Evolutionary conservation across 1,140 invertebrate species (phyloP).

Genomic region (Drosophila pruinosa): DNA sequence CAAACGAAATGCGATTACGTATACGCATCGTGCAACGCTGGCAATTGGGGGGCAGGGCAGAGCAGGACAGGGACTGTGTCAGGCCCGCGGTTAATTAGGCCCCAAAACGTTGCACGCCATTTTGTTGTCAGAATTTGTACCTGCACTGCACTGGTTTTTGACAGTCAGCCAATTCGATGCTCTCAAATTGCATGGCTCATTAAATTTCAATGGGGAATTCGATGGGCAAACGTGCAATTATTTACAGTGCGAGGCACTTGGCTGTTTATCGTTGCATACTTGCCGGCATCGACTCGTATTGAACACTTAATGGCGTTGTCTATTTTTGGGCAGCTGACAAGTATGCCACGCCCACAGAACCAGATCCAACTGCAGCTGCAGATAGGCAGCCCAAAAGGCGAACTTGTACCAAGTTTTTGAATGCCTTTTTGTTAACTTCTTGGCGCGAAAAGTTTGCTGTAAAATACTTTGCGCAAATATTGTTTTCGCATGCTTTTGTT

Average conservation of each 20-base stretch:
- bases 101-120: slow-evolving; percentile 52
- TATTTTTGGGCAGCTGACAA: slow-evolving; percentile 57
- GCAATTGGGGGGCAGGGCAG: slow-evolving; percentile 24
- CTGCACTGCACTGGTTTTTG: slow-evolving; percentile 53
- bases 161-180: slow-evolving; percentile 57
- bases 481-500: slow-evolving; percentile 78
- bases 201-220: slow-evolving; percentile 43
- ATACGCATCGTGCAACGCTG: slow-evolving; percentile 37
- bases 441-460: slow-evolving; percentile 73
- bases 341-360: slow-evolving; percentile 1
- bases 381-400: neutral
- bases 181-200: slow-evolving; percentile 58
- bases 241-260: slow-evolving; percentile 10
- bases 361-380: neutral
- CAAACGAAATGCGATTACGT: slow-evolving; percentile 55
- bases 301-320: slow-evolving; percentile 28
- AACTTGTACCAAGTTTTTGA: slow-evolving; percentile 74
- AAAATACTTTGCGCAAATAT: slow-evolving; percentile 79
- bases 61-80: slow-evolving; percentile 23
- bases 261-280: slow-evolving; percentile 40
- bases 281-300: slow-evolving; percentile 20
- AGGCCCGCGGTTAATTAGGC: slow-evolving; percentile 54
- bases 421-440: slow-evolving; percentile 76
- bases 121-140: slow-evolving; percentile 51
- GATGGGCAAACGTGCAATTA: slow-evolving; percentile 10